Base-by-base conservation (phyloP, 2,888 invertebrate genomes). In the Crocallis elinguaria region DNA sequence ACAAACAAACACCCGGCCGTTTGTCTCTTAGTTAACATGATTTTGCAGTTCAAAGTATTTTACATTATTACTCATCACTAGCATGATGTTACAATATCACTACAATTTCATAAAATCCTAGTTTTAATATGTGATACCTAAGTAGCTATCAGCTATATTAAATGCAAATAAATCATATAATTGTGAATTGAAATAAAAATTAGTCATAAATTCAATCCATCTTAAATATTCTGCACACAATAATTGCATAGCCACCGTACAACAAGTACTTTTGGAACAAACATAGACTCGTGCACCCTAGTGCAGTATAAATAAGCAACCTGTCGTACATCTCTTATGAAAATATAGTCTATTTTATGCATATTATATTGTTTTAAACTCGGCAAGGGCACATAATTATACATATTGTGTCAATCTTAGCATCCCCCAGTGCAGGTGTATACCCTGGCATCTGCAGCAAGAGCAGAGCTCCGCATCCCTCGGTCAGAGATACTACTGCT, bases 401-500 rank as follows among this genome's bases (percentile, higher is more conserved):
- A 11, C 29, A 39, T 8, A 9, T 29, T 9, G 27, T 29, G 17
- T 13, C 12, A 38, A n/a, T 12, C 36, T 19, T 35, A 17, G 5
- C 16, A 16, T 17, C 2, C 27, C 6, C 2, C 14, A 8, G 29
- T 9, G 21, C 5, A 4, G 25, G n/a, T n/a, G 3, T 25, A 1
- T 25, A 9, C 7, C 25, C 9, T 9, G 5, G 19, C 5, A 5
- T 19, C 19, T 19, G 19, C 3, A 19, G 19, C 3, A 5, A 19
- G 5, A 3, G 5, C 19, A 19, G 3, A 5, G 23, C 1, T 2
- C 23, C 2, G 25, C 1, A n/a, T n/a, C 1, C n/a, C 2, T 5
- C 3, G 23, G 6, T 8, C 23, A 23, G 9, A n/a, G n/a, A n/a
- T n/a, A n/a, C 51, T 82, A 79, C 67, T 81, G 51, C 37, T 79